Evolutionary conservation across 2,113 vertebrate genomes (phyloP).

Genomic region (Percina caprodes): DNA sequence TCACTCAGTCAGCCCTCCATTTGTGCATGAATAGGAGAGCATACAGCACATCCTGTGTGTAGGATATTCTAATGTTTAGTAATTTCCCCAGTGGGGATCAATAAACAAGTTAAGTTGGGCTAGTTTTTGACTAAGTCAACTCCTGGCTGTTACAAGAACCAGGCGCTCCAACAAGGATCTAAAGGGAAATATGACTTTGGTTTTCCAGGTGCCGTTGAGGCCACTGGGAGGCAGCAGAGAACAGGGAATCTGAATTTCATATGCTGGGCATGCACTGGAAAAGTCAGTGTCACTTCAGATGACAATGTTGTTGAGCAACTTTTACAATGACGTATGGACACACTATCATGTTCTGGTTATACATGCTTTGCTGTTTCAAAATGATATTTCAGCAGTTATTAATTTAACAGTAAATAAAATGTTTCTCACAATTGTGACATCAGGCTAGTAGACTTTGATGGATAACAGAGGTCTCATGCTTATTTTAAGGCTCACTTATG

Average conservation of each 20-base stretch:
- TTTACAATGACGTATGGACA: neutral
- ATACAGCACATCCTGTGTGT: too few species aligned
- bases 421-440: neutral
- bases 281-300: neutral
- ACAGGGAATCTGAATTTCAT: slow-evolving; percentile 76
- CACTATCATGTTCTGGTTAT: neutral
- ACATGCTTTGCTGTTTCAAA: neutral
- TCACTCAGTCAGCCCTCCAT: too few species aligned
- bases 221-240: slow-evolving; percentile 81
- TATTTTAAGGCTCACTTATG: slow-evolving; percentile 23
- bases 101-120: slow-evolving; percentile 35
- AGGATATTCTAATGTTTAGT: too few species aligned
- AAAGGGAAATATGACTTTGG: slow-evolving; percentile 53
- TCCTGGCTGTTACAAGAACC: slow-evolving; percentile 74
- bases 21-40: too few species aligned
- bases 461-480: neutral
- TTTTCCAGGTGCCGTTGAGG: slow-evolving; percentile 66
- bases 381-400: neutral
- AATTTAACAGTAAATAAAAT: neutral
- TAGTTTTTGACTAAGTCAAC: slow-evolving; percentile 74
- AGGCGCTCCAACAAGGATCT: slow-evolving; percentile 66
- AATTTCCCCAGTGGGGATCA: too few species aligned
- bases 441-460: neutral
- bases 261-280: slow-evolving; percentile 56
- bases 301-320: neutral